Evolutionary conservation across 1,140 invertebrate species (phyloP).

Genomic region (Leptopilina clavipes): DNA sequence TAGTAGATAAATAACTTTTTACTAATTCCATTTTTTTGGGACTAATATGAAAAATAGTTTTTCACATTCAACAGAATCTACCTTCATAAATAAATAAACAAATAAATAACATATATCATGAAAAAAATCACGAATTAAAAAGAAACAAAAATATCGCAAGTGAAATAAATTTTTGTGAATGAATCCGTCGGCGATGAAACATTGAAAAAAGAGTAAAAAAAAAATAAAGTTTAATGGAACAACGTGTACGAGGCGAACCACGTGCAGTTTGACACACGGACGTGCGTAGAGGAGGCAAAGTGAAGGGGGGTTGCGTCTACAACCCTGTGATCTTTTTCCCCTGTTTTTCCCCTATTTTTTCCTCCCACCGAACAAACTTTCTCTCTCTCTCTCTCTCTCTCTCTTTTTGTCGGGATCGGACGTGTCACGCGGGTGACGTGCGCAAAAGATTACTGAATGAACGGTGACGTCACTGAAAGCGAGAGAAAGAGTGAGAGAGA

Average conservation of each 20-base stretch:
- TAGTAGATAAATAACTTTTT: too few species aligned
- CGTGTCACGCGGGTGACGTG: slow-evolving; percentile 72
- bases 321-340: slow-evolving; percentile 69
- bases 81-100: too few species aligned
- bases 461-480: slow-evolving; percentile 70
- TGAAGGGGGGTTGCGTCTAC: slow-evolving; percentile 61
- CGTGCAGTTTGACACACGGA: slow-evolving; percentile 74
- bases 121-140: too few species aligned
- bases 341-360: slow-evolving; percentile 70
- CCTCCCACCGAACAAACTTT: slow-evolving; percentile 64
- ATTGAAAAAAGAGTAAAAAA: not conserved
- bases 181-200: slow-evolving; percentile 8
- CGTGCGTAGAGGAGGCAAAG: slow-evolving; percentile 64
- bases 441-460: slow-evolving; percentile 76
- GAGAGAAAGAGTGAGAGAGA: slow-evolving; percentile 39
- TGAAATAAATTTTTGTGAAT: slow-evolving; percentile 5
- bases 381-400: slow-evolving; percentile 46
- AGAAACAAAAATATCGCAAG: too few species aligned
- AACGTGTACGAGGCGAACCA: slow-evolving; percentile 63
- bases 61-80: too few species aligned
- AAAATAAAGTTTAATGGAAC: slow-evolving; percentile 36
- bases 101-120: too few species aligned
- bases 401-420: slow-evolving; percentile 58
- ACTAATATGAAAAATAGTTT: too few species aligned
- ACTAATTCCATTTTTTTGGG: too few species aligned